phyloP scores from a whole-genome alignment of 2,888 invertebrate genomes.

The Orchesellides sinensis region DNA sequence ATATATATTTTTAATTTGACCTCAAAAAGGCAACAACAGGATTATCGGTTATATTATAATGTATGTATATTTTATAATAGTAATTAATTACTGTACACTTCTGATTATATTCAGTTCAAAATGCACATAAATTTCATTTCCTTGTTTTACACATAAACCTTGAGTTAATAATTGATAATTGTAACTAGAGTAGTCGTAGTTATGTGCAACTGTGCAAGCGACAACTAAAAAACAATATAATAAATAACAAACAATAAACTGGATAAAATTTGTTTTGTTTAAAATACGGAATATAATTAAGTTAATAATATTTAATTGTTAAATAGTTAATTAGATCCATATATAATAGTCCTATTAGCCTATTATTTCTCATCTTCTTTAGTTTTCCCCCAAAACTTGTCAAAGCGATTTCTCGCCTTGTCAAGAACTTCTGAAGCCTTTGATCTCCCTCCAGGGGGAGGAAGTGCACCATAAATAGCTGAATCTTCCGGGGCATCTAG shows the following conservation, averaged over 20 bases:
- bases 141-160: no score
- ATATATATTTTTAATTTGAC: slow-evolving; percentile 43
- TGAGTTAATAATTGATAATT: not conserved
- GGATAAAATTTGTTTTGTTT: not conserved
- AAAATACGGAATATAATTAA: not conserved
- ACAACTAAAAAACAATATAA: not conserved
- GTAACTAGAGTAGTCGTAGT: no score
- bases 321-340: not conserved
- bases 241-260: not conserved
- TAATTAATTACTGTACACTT: slow-evolving; percentile 20
- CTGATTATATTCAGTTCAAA: slow-evolving; percentile 38
- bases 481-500: slow-evolving; percentile 76
- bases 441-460: slow-evolving; percentile 77
- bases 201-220: slow-evolving; percentile 2
- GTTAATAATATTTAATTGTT: not conserved
- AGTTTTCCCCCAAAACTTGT: slow-evolving; percentile 85
- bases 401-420: slow-evolving; percentile 88
- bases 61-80: no score
- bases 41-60: no score
- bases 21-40: slow-evolving; percentile 61
- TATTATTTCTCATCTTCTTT: slow-evolving; percentile 75
- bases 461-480: slow-evolving; percentile 74
- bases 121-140: slow-evolving; percentile 9
- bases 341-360: slow-evolving; percentile 19
- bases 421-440: slow-evolving; percentile 87